Base-by-base conservation (phyloP, 2,888 invertebrate genomes). In the Drosophila melanosoma region DNA sequence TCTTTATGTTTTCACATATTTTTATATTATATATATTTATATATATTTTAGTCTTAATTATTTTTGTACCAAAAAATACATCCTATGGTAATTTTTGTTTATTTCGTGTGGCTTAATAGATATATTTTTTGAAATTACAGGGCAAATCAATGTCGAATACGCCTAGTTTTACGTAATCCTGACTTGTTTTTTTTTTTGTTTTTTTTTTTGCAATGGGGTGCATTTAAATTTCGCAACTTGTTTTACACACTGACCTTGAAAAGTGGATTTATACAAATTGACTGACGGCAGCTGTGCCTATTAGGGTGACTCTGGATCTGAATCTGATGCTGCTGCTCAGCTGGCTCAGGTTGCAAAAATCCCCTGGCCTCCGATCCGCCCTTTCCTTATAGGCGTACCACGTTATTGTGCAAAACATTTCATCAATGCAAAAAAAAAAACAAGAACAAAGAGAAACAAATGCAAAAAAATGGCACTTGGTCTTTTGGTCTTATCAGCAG, bases 161-260 rank as follows among this genome's bases (percentile, higher is more conserved):
- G 5, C 17, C 0, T 6, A 0, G 0, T 0, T 1, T 5, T 2
- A 1, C 17, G 12, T 54, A 15, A 23, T 20, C 20, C 17, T 40
- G 51, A 57, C 42, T 51, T 62, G 53, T 35, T 70, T 58, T 54
- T 54, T 35, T 67, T 36, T 74, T 61, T 67, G 33, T 74, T 61
- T 66, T 64, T 57, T 68, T 1, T 68, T 68, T 66, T 53, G 59
- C 60, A 32, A 69, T 69, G 73, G 85, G 87, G 82, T 85, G 83
- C 75, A 65, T 49, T 74, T 74, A 58, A 63, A 79, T 77, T 79
- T 86, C 64, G 82, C 87, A 87, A 89, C 90, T 87, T 90, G 90
- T 89, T 90, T 85, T 91, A 91, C 81, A 90, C 88, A 91, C 87
- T 92, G 92, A 92, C 92, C 92, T 92, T 92, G 91, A 92, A 92